Evolutionary conservation across 2,797 vertebrate genomes (phyloP).

Genomic region (Hirundo rustica): DNA sequence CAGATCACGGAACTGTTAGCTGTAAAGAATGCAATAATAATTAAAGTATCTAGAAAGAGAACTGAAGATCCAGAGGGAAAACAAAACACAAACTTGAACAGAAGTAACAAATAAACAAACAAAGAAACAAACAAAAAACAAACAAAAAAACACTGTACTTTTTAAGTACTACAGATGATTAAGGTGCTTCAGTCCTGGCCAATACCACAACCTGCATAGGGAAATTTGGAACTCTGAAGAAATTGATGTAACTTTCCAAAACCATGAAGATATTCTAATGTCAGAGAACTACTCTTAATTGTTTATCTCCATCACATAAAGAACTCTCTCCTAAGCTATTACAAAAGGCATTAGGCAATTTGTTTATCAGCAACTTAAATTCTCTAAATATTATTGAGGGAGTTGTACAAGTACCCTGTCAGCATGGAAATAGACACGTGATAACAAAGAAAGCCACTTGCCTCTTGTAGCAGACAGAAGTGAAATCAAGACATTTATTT

Average conservation of each 20-base stretch:
- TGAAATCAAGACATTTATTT: neutral
- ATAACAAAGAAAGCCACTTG: neutral
- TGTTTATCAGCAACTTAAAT: neutral
- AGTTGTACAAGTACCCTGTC: neutral
- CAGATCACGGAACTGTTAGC: neutral
- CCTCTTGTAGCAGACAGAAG: neutral
- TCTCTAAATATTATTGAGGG: neutral
- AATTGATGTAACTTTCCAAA: neutral
- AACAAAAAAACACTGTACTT: neutral
- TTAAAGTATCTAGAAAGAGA: neutral
- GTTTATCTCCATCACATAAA: neutral
- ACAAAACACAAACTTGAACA: neutral
- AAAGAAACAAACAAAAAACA: rapidly evolving
- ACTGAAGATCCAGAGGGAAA: neutral
- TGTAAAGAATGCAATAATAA: neutral
- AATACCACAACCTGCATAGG: rapidly evolving
- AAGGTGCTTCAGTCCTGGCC: neutral
- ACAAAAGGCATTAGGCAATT: neutral
- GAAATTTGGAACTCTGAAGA: neutral
- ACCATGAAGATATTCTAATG: neutral
- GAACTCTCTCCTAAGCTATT: neutral
- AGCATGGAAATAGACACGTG: neutral
- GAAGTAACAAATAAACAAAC: neutral
- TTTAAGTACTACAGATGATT: neutral
- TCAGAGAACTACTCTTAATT: neutral